A percentile compares a stretch with the other conserved stretches of the same genome.
Conservation (phyloP, 2,113 vertebrate species). For the Poeciliopsis turrubarensis region DNA sequence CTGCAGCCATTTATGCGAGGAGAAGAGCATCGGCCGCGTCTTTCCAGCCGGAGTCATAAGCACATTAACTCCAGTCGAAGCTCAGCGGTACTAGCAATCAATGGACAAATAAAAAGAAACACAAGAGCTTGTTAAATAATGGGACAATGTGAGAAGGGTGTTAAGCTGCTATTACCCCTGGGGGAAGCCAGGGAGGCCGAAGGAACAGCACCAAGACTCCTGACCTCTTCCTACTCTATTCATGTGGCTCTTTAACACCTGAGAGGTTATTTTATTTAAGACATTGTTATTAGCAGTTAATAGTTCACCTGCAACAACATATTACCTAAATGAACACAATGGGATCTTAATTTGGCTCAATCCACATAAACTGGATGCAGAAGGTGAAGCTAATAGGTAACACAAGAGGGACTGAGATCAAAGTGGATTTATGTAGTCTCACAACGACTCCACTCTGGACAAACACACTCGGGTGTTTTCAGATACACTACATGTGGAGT, state of each 20-base stretch:
- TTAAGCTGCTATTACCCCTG: conserved; percentile 40
- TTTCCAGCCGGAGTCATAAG: conserved; percentile 42
- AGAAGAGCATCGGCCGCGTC: conserved; percentile 21
- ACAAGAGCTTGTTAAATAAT: conserved; percentile 42
- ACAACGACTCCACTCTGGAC: too few relatives aligned
- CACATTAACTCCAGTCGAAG: conserved; percentile 53
- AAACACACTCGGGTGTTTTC: too few relatives aligned
- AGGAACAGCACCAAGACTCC: conserved; percentile 40
- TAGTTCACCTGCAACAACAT: too few relatives aligned
- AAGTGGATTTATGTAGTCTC: too few relatives aligned
- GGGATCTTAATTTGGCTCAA: too few relatives aligned
- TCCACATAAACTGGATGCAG: too few relatives aligned
- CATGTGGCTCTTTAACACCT: conserved; percentile 36
- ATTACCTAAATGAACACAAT: too few relatives aligned
- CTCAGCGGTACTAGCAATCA: conserved; percentile 54
- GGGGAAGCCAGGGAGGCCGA: conserved; percentile 31
- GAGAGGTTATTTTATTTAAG: background rate
- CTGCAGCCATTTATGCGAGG: conserved; percentile 40
- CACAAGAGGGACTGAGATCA: too few relatives aligned
- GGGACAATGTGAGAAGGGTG: conserved; percentile 38
- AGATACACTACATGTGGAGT: too few relatives aligned
- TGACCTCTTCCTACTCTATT: conserved; percentile 37
- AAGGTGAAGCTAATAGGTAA: too few relatives aligned
- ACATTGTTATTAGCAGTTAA: too few relatives aligned
- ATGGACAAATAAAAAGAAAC: conserved; percentile 55